Evolutionary conservation across 2,888 invertebrate species (phyloP).

Genomic region (Lottia gigantea): DNA sequence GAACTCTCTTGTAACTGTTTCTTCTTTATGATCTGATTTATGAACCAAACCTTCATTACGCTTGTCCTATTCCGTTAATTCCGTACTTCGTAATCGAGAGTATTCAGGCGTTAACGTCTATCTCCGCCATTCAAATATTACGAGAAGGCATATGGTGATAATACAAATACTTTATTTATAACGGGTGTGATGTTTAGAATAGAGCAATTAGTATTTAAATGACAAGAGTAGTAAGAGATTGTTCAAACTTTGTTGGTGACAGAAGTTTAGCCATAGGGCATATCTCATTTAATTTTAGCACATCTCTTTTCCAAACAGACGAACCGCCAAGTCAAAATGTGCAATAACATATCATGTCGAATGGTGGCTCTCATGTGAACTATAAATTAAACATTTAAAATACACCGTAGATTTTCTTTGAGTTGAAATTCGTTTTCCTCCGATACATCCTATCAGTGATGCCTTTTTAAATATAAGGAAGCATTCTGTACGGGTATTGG

Average conservation of each 20-base stretch:
- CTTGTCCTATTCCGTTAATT: conserved; percentile 1
- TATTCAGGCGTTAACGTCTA: not conserved
- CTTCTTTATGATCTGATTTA: not conserved
- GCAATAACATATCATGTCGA: no score
- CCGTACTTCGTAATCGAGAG: not conserved
- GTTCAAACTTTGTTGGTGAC: not conserved
- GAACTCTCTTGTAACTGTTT: not conserved
- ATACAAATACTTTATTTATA: not conserved
- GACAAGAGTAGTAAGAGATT: not conserved
- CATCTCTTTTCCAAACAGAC: no score
- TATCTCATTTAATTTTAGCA: no score
- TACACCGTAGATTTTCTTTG: no score
- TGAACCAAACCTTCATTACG: not conserved
- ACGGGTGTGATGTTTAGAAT: not conserved
- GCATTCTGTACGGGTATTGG: no score
- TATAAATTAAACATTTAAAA: no score
- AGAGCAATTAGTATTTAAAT: not conserved
- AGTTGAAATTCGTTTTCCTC: no score
- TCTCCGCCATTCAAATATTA: not conserved
- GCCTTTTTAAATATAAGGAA: no score
- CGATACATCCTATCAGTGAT: no score
- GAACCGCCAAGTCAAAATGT: no score
- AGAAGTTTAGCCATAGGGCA: not conserved
- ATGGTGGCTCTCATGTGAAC: no score
- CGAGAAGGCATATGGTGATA: not conserved